Evolutionary conservation across 35 echinoderm and acorn worm genomes (phyloP).

Genomic region (Acanthaster planci): DNA sequence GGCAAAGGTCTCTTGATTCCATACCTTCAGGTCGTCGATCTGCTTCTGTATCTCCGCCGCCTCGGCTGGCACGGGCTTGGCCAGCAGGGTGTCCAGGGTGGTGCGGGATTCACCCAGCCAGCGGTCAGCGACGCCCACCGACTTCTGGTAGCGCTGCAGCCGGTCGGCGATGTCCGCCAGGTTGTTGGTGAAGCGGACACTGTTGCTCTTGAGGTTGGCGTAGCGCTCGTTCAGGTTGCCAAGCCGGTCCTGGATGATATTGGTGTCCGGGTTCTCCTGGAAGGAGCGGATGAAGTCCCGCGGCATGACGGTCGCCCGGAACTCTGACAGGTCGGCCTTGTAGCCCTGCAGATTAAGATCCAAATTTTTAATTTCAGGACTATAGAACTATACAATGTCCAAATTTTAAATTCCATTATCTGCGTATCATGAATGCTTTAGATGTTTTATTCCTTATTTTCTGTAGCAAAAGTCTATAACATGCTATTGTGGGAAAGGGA

Average conservation of each 20-base stretch:
- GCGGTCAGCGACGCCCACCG: slow-evolving; percentile 43
- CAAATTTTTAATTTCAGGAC: too few relatives aligned
- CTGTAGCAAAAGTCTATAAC: too few relatives aligned
- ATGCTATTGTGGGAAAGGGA: too few relatives aligned
- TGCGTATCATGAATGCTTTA: too few relatives aligned
- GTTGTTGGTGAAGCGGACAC: slow-evolving; percentile 41
- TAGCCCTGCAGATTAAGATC: slow-evolving; percentile 49
- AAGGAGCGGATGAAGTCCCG: slow-evolving; percentile 82
- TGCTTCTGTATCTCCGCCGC: slow-evolving; percentile 76
- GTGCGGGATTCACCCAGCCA: slow-evolving; percentile 74
- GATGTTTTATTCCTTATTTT: too few relatives aligned
- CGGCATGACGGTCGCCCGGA: slow-evolving; percentile 71
- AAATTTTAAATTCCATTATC: too few relatives aligned
- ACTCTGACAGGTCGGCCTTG: slow-evolving; percentile 77
- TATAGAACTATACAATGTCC: too few relatives aligned
- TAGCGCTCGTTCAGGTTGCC: slow-evolving; percentile 79
- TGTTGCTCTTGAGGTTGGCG: slow-evolving; percentile 58
- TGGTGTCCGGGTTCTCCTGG: slow-evolving; percentile 81
- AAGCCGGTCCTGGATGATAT: slow-evolving; percentile 60
- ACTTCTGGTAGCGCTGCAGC: slow-evolving; percentile 61
- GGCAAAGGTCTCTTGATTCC: too few relatives aligned
- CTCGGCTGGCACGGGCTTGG: slow-evolving; percentile 74
- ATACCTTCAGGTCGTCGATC: slow-evolving; percentile 88
- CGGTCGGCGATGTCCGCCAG: slow-evolving; percentile 68
- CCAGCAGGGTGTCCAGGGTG: slow-evolving; percentile 58